phyloP scores from a whole-genome alignment of 2,888 invertebrate genomes.

The Dioctria linearis region DNA sequence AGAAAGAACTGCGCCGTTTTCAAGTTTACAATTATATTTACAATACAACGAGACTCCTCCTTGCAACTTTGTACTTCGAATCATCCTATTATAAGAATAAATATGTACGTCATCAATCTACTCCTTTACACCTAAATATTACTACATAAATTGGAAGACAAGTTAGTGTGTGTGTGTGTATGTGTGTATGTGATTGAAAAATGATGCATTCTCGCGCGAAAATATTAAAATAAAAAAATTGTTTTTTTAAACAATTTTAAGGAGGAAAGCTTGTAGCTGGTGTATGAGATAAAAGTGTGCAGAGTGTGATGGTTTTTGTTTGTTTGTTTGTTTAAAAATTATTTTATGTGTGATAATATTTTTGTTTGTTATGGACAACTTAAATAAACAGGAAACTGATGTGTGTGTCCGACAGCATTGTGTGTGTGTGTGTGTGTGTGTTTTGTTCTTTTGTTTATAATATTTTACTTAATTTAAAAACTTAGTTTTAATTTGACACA shows the following conservation, averaged over 20 bases:
- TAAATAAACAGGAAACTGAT: slow-evolving; percentile 18
- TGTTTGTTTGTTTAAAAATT: no score
- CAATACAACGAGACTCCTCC: slow-evolving; percentile 17
- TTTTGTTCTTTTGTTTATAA: no score
- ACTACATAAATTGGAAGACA: slow-evolving; percentile 26
- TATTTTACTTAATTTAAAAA: no score
- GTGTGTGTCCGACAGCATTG: neutral
- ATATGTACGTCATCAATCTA: slow-evolving; percentile 18
- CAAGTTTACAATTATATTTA: slow-evolving; percentile 27
- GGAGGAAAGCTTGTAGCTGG: no score
- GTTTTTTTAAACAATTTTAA: no score
- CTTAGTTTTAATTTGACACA: no score
- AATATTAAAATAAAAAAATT: no score
- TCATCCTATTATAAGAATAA: slow-evolving; percentile 35
- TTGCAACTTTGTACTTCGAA: slow-evolving; percentile 45
- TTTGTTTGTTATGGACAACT: neutral
- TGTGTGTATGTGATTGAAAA: neutral
- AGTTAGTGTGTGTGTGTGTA: slow-evolving; percentile 1
- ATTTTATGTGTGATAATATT: no score
- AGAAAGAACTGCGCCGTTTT: slow-evolving; percentile 1
- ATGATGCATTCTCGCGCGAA: neutral
- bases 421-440: no score
- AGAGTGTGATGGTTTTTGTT: no score
- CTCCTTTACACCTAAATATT: slow-evolving; percentile 21
- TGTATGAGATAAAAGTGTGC: no score